Conservation (phyloP, 2,888 invertebrate genomes). For the Drosophila kuntzei region DNA sequence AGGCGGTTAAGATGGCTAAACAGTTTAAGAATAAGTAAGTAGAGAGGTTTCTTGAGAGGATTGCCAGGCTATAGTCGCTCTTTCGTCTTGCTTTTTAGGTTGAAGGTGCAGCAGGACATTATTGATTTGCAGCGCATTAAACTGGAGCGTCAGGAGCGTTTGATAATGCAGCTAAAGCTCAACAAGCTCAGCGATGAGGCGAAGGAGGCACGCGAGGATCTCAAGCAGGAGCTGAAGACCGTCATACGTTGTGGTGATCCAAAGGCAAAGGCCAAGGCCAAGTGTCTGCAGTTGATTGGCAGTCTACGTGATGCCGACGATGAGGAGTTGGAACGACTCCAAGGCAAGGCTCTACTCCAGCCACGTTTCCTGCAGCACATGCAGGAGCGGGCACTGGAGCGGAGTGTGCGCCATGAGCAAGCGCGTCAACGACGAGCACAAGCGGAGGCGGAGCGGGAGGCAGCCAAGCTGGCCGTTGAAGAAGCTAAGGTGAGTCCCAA, state of each 20-base stretch:
- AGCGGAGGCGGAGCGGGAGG: conserved; percentile 84
- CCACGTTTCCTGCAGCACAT: conserved; percentile 90
- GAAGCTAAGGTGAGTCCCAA: conserved; percentile 83
- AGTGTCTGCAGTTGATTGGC: conserved; percentile 84
- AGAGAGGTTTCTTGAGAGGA: not conserved
- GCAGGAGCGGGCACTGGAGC: conserved; percentile 90
- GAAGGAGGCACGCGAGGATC: conserved; percentile 87
- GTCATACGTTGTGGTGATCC: conserved; percentile 87
- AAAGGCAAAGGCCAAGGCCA: conserved; percentile 86
- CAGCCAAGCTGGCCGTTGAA: conserved; percentile 83
- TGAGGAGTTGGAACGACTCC: conserved; percentile 77
- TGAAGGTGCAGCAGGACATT: conserved; percentile 90
- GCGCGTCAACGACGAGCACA: conserved; percentile 84
- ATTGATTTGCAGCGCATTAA: conserved; percentile 90
- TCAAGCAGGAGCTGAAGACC: conserved; percentile 87
- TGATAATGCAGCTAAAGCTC: conserved; percentile 91
- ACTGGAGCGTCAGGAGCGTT: conserved; percentile 89
- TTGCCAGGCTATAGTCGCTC: fast-evolving
- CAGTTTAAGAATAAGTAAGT: conserved; percentile 84
- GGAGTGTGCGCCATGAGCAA: conserved; percentile 86
- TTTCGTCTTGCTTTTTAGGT: conserved; percentile 84
- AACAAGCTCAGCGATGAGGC: conserved; percentile 89
- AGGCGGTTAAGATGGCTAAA: conserved; percentile 75
- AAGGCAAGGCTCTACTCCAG: conserved; percentile 85
- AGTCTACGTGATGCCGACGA: conserved; percentile 83